These are phyloP conservation scores for Lumbricus terrestris DNA, from an alignment of 2,888 invertebrate species.

Conservation along the genomic window DNA sequence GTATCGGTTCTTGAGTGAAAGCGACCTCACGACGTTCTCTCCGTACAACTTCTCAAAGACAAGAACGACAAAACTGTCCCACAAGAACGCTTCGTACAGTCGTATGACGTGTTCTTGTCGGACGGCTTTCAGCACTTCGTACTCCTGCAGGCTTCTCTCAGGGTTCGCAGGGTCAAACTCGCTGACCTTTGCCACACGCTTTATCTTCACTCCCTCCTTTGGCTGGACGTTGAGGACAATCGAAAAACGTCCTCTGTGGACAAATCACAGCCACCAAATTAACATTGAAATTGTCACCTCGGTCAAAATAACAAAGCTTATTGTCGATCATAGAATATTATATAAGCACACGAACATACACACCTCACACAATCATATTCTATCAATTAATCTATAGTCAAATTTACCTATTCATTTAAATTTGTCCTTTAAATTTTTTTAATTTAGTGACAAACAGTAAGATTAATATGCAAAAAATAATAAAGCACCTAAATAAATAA, in stretches of 20 bases:
- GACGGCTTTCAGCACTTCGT: conserved; percentile 69
- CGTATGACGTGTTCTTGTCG: conserved; percentile 81
- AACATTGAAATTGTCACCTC: background rate
- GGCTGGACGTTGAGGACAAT: conserved; percentile 63
- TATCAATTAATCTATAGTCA: too few species aligned
- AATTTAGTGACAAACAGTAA: too few species aligned
- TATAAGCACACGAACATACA: too few species aligned
- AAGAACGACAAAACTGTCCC: conserved; percentile 54
- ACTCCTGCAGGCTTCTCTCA: conserved; percentile 71
- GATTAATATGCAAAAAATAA: too few species aligned
- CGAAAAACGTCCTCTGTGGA: conserved; percentile 76
- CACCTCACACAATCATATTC: too few species aligned
- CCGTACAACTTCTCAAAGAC: conserved; percentile 70
- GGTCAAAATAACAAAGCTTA: too few species aligned
- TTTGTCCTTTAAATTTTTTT: too few species aligned
- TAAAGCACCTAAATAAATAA: too few species aligned
- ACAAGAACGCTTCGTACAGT: conserved; percentile 61
- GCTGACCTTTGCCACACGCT: conserved; percentile 79
- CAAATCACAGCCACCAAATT: background rate
- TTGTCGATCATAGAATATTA: too few species aligned
- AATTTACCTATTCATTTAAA: too few species aligned
- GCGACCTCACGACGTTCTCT: conserved; percentile 83
- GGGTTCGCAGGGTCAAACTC: conserved; percentile 55
- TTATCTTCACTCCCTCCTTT: conserved; percentile 64
- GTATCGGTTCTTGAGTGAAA: conserved; percentile 84